Percentiles rank a stretch among this genome's conserved stretches.
Conservation (phyloP, 2,113 vertebrate genomes). For the Microcebus lehilahytsara region DNA sequence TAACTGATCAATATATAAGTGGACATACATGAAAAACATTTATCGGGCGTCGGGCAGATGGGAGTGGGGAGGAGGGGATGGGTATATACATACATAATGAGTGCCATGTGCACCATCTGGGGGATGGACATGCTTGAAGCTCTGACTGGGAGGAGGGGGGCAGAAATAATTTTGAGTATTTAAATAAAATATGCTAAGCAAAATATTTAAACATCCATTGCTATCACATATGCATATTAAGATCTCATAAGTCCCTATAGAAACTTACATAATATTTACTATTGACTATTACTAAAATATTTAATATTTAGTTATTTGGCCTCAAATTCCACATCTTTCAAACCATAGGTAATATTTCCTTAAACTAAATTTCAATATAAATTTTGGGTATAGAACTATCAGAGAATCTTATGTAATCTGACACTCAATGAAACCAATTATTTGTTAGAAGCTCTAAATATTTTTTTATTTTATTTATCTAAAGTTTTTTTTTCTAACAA, state of each 20-base stretch:
- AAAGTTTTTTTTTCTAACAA: background rate
- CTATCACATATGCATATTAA: slow-evolving; percentile 38
- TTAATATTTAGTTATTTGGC: background rate
- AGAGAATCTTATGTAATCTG: slow-evolving; percentile 13
- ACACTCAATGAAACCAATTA: background rate
- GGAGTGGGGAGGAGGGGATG: no score
- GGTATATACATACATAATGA: no score
- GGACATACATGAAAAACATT: no score
- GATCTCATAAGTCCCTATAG: background rate
- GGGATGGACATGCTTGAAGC: no score
- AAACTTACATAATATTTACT: slow-evolving; percentile 47
- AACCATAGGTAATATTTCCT: slow-evolving; percentile 12
- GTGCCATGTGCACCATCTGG: no score
- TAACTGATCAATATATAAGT: no score
- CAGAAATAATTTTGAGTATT: slow-evolving; percentile 42
- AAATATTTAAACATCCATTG: slow-evolving; percentile 51
- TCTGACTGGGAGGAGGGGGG: no score
- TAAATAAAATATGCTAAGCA: slow-evolving; percentile 48
- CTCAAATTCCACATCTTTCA: slow-evolving; percentile 50
- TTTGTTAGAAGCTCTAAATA: slow-evolving; percentile 31
- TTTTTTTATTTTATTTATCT: background rate
- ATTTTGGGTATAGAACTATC: slow-evolving; percentile 23
- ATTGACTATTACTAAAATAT: background rate
- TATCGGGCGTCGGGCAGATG: no score
- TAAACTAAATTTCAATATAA: slow-evolving; percentile 36